Conservation (phyloP, 2,113 vertebrate genomes). For the Crotalus tigris region DNA sequence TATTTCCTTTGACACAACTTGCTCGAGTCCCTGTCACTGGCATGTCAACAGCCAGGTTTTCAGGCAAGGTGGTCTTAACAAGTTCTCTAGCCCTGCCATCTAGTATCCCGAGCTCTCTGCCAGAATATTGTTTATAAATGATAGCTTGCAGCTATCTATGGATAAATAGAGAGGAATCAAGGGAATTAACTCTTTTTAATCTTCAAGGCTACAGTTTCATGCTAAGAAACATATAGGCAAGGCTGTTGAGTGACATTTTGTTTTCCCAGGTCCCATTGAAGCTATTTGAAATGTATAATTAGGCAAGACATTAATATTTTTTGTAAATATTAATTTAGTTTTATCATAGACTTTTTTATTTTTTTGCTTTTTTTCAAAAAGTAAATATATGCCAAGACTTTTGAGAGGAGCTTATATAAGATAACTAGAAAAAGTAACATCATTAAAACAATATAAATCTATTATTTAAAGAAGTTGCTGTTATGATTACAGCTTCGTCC, state of each 20-base stretch:
- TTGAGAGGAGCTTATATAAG: neutral
- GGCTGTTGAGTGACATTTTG: constrained; percentile 45
- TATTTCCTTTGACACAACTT: constrained; percentile 75
- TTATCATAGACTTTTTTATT: neutral
- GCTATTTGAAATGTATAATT: constrained; percentile 26
- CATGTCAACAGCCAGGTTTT: constrained; percentile 74
- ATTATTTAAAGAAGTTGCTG: neutral
- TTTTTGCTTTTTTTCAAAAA: neutral
- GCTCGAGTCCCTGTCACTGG: constrained; percentile 71
- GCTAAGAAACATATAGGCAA: constrained; percentile 61
- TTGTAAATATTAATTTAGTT: constrained; percentile 14
- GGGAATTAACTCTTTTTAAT: constrained; percentile 62
- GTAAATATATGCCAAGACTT: neutral
- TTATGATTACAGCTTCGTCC: neutral
- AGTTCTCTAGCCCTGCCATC: constrained; percentile 54
- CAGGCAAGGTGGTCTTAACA: constrained; percentile 70
- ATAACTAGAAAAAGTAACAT: neutral
- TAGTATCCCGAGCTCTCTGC: constrained; percentile 61
- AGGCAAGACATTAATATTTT: constrained; percentile 16
- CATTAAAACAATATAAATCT: neutral
- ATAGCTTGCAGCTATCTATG: constrained; percentile 62
- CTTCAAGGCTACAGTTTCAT: constrained; percentile 51
- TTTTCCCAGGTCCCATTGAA: constrained; percentile 33
- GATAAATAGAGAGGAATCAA: constrained; percentile 58
- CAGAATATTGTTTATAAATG: constrained; percentile 61